Base-by-base conservation (phyloP, 2,113 vertebrate species). In the Ceyx margarethae region DNA sequence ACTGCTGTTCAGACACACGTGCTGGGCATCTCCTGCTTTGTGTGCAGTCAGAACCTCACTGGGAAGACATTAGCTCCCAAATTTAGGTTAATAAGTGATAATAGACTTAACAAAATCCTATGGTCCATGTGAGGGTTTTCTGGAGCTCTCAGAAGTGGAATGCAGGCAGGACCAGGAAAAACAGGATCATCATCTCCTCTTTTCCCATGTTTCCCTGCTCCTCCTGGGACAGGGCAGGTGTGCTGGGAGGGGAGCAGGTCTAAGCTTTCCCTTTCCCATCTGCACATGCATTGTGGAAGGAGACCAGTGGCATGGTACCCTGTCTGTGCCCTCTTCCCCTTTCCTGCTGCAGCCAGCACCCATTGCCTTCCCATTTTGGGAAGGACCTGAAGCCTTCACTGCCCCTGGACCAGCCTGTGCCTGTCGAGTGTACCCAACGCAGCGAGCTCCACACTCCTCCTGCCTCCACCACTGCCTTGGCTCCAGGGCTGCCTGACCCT, bases 271-370 rank as follows among this genome's bases (percentile, higher is more conserved):
- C 29, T 40, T 92, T 57, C 40, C 48, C 53, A 37, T 9, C 69
- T 65, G 35, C 43, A 51, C 17, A 19, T 0, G 0, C 15, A 10
- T 6, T n/a, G 46, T 19, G 54, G 29, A 57, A 51, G 16, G 46
- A 64, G 8, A 50, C n/a, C 20, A 40, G 12, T 5, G 56, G 18
- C 50, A 48, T 0, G 3, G 12, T 35, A 42, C 16, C 25, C 22
- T 2, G 0, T 12, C 33, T 0, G 2, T 28, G 11, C n/a, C n/a
- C 29, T 50, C 8, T 61, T 43, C 37, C 67, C 13, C 23, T 37
- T 73, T 66, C 58, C 42, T 80, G 67, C 48, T 5, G 8, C 15
- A 11, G 25, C 18, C 9, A 8, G 50, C 57, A 67, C 61, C 45
- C 57, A 18, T 28, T 50, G 31, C 40, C 58, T 75, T 83, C 28